Percentiles rank a stretch among this genome's conserved stretches.
Evolutionary conservation across 2,888 invertebrate genomes (phyloP).

Genomic region (Balanococcus diminutus): DNA sequence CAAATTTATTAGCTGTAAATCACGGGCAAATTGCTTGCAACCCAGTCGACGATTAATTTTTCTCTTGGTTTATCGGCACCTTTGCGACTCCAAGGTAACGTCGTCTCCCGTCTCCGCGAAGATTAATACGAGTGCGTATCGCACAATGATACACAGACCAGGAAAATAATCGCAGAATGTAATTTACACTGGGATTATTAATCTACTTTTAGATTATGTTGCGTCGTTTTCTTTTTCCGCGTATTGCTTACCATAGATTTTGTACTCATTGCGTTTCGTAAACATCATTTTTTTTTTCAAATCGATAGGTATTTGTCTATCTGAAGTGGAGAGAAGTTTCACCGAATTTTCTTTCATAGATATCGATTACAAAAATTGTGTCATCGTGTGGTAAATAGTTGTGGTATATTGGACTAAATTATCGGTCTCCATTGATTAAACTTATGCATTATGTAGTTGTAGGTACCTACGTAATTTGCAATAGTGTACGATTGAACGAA

Average conservation of each 20-base stretch:
- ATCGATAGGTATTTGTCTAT: neutral
- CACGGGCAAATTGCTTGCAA: slow-evolving; percentile 1
- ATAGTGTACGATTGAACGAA: neutral
- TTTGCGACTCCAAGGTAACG: neutral
- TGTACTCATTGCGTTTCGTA: neutral
- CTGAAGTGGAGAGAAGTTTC: neutral
- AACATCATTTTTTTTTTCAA: neutral
- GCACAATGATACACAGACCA: neutral
- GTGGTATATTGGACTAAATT: neutral
- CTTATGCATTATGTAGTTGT: too few species aligned
- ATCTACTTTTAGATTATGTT: neutral
- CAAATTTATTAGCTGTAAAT: neutral
- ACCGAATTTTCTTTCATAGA: neutral
- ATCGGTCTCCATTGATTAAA: neutral
- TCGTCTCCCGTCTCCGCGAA: too few species aligned
- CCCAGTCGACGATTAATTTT: neutral
- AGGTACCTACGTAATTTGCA: neutral
- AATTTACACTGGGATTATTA: neutral
- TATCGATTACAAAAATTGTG: neutral
- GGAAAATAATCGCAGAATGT: neutral
- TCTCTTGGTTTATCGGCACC: neutral
- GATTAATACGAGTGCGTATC: neutral
- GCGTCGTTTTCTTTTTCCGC: neutral
- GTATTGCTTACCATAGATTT: neutral
- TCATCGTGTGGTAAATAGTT: neutral